Conservation (phyloP, 2,113 vertebrate genomes). For the Saimiri boliviensis region DNA sequence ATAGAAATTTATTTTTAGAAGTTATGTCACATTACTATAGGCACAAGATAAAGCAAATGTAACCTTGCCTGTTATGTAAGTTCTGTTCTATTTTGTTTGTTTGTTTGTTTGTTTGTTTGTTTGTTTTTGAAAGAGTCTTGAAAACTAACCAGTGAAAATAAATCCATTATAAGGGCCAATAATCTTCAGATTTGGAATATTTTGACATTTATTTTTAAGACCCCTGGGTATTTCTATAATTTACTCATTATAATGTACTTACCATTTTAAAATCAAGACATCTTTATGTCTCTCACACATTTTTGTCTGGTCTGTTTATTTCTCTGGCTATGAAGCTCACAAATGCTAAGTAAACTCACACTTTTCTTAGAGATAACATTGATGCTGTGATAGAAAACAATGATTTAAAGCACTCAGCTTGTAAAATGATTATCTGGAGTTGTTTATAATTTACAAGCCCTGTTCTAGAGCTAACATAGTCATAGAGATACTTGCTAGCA, state of each 20-base stretch:
- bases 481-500: neutral
- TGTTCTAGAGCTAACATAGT: neutral
- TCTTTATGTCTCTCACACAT: neutral
- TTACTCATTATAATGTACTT: conserved; percentile 37
- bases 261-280: conserved; percentile 20
- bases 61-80: neutral
- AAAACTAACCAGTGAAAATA: conserved; percentile 1
- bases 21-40: neutral
- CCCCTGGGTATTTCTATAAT: conserved; percentile 9
- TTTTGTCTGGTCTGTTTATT: conserved; percentile 52
- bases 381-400: conserved; percentile 57
- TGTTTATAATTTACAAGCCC: neutral
- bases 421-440: conserved; percentile 43
- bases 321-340: conserved; percentile 42
- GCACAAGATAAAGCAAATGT: neutral
- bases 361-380: conserved; percentile 55
- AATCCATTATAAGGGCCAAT: neutral
- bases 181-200: neutral
- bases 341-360: conserved; percentile 51
- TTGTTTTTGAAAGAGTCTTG: neutral
- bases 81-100: neutral
- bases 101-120: neutral
- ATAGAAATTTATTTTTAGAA: neutral
- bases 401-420: conserved; percentile 18
- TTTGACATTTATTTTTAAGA: conserved; percentile 47